These are phyloP conservation scores for Protobothrops flavoviridis DNA, from an alignment of 2,113 vertebrate species.

Conservation along the genomic window DNA sequence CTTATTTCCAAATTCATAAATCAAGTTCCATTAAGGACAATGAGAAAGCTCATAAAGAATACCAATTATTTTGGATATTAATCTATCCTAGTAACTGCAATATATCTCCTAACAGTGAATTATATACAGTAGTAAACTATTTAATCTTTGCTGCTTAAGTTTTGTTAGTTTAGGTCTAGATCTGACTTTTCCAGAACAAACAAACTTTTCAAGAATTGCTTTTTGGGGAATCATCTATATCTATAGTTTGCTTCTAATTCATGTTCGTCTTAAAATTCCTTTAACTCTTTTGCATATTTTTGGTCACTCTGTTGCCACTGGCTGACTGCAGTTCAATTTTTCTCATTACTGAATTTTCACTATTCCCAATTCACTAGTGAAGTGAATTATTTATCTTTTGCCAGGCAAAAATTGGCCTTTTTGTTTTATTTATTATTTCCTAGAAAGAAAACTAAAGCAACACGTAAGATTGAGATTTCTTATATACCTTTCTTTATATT, in stretches of 20 bases:
- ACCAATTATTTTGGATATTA: not conserved
- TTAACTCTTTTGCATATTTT: not conserved
- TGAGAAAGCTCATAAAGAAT: not conserved
- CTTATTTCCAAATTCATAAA: not conserved
- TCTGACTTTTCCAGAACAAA: not conserved
- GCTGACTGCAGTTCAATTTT: not conserved
- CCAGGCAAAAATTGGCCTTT: not conserved
- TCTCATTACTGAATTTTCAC: not conserved
- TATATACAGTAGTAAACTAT: not conserved
- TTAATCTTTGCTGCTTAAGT: not conserved
- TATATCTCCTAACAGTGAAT: not conserved
- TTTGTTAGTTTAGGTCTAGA: not conserved
- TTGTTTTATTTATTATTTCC: not conserved
- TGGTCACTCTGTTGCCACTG: not conserved
- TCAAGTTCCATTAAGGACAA: not conserved
- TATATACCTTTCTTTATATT: not conserved
- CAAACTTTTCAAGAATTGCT: not conserved
- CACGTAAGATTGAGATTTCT: not conserved
- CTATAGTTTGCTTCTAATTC: not conserved
- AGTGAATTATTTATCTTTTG: not conserved
- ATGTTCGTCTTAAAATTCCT: not conserved
- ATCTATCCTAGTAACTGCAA: not conserved
- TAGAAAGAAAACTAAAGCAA: not conserved
- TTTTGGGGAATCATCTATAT: not conserved
- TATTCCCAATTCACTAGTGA: not conserved